A percentile compares a stretch with the other conserved stretches of the same genome.
Evolutionary conservation across 2,888 invertebrate species (phyloP).

Genomic region (Caenorhabditis angaria): DNA sequence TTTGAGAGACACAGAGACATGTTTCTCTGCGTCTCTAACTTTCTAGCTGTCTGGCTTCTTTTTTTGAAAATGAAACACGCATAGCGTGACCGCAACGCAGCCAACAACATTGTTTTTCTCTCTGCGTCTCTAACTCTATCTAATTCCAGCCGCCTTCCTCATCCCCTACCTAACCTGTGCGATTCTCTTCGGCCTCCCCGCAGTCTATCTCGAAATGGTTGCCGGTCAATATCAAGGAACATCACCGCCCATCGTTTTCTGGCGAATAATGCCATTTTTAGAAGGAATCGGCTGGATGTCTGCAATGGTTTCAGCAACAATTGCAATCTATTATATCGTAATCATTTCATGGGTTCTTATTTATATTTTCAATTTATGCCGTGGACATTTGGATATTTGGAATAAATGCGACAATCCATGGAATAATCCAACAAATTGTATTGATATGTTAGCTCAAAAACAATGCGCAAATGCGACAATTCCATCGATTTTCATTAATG

Average conservation of each 20-base stretch:
- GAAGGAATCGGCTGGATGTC: constrained; percentile 86
- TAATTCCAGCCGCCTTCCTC: constrained; percentile 71
- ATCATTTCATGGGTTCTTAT: constrained; percentile 93
- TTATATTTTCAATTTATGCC: constrained; percentile 75
- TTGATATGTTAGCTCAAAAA: neutral
- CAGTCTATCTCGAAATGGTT: constrained; percentile 71
- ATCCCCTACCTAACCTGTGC: constrained; percentile 72
- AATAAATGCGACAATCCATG: constrained; percentile 37
- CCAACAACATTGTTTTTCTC: too few relatives aligned
- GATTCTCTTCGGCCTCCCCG: constrained; percentile 72
- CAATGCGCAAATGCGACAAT: neutral
- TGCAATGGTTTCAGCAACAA: constrained; percentile 90
- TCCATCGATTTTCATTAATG: neutral
- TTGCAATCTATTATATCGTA: constrained; percentile 94
- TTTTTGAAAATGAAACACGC: too few relatives aligned
- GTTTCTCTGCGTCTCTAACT: too few relatives aligned
- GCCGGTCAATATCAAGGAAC: constrained; percentile 66
- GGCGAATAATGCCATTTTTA: constrained; percentile 29
- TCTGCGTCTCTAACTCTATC: neutral
- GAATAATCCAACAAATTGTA: constrained; percentile 28
- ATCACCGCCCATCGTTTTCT: constrained; percentile 34
- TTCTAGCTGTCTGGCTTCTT: too few relatives aligned
- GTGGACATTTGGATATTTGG: constrained; percentile 18
- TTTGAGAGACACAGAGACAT: too few relatives aligned
- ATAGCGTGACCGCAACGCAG: too few relatives aligned